phyloP scores from a whole-genome alignment of 2,888 invertebrate genomes.

The Drosophila paranaensis region DNA sequence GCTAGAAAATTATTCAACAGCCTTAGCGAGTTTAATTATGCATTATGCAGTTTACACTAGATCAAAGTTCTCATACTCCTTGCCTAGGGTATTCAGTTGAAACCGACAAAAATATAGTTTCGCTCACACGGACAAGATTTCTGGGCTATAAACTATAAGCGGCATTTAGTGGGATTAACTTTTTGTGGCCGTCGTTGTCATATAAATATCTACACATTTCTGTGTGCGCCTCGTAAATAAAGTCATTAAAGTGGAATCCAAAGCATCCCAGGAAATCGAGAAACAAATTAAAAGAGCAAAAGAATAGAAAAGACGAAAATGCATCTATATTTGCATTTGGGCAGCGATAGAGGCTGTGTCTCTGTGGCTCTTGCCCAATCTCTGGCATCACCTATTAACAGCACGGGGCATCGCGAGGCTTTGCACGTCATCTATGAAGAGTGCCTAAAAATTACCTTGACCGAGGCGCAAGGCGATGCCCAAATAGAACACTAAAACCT shows the following conservation, averaged over 20 bases:
- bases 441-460: constrained; percentile 71
- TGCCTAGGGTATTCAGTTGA: constrained; percentile 15
- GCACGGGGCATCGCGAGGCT: neutral
- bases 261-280: constrained; percentile 54
- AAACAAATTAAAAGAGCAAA: neutral
- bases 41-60: neutral
- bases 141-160: constrained; percentile 78
- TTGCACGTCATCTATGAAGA: constrained; percentile 55
- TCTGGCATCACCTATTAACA: constrained; percentile 34
- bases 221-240: constrained; percentile 74
- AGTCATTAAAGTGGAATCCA: constrained; percentile 74
- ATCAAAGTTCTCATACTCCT: constrained; percentile 14
- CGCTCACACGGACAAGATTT: constrained; percentile 16
- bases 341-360: constrained; percentile 37
- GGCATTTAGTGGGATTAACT: constrained; percentile 80
- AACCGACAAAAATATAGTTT: neutral
- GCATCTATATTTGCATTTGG: constrained; percentile 25
- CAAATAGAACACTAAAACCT: constrained; percentile 54
- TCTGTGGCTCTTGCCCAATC: constrained; percentile 22
- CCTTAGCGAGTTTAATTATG: neutral
- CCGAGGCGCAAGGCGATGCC: constrained; percentile 56
- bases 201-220: constrained; percentile 70
- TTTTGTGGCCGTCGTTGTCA: constrained; percentile 73
- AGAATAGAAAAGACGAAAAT: neutral
- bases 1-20: too few relatives aligned